Evolutionary conservation across 2,113 vertebrate genomes (phyloP).

Genomic region (Alaudala cheleensis): DNA sequence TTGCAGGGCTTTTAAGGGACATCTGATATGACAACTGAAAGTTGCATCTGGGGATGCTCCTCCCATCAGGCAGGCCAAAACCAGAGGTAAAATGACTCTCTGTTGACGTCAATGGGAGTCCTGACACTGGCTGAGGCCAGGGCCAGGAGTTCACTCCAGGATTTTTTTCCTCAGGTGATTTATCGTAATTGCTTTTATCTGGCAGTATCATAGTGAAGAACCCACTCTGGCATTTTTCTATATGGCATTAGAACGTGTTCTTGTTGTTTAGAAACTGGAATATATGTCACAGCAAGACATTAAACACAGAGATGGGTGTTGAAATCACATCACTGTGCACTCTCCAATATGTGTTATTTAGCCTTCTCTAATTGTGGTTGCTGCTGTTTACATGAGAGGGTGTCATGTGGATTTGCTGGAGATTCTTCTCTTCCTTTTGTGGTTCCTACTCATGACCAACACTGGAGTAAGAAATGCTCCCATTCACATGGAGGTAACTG

Average conservation of each 20-base stretch:
- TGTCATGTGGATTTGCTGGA: background rate
- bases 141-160: background rate
- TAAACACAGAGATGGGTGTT: background rate
- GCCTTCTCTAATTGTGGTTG: background rate
- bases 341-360: background rate
- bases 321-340: background rate
- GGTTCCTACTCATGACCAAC: background rate
- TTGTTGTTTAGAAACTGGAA: background rate
- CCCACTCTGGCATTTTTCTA: background rate
- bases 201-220: background rate
- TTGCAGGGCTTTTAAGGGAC: background rate
- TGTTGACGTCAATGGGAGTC: constrained; percentile 15
- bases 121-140: background rate
- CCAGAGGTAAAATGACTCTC: background rate
- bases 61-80: background rate
- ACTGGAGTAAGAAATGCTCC: background rate
- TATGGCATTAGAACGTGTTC: background rate
- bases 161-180: constrained; percentile 14
- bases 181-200: background rate
- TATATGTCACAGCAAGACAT: background rate
- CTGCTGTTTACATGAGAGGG: background rate
- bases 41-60: background rate
- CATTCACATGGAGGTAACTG: background rate
- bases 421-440: background rate
- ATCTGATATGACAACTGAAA: background rate